Evolutionary conservation across 2,797 vertebrate genomes (phyloP), one percentile per base, ranked within the genome.

Genomic region (Macropus fuliginosus): DNA sequence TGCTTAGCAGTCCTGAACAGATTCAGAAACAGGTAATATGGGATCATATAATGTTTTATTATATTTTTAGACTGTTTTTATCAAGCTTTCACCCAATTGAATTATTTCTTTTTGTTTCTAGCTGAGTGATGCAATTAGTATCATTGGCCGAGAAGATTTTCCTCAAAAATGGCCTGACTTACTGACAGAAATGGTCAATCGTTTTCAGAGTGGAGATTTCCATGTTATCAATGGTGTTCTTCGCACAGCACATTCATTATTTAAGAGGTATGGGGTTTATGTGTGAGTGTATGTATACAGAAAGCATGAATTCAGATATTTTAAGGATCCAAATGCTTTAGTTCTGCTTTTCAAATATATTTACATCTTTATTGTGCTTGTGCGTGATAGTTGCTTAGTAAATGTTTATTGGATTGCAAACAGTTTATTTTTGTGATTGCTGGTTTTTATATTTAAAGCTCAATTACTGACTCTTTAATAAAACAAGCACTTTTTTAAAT

Each of bases 121-220:
- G 99, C 95, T 99, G 62, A 99, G 99, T 93, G 99, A 99, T 97
- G 99, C 99, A 55, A 99, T 99, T 97, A 99, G 99, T 97, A 99
- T 99, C 95, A 99, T 99, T 94, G 99, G 99, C 87, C 98, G 99
- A 97, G 99, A 99, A 97, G 99, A 99, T 97, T 99, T 99, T 91
- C 99, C 99, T 95, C 99, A 99, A 98, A 99, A 99, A 97, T 99
- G 99, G 99, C 99, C 99, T 0, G 99, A 99, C 98, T 98, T 99
- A 54, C 98, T 99, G 96, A 99, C 99, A 0, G 99, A 99, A 96
- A 99, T 99, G 99, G 99, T 99, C 97, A 99, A 99, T 56, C 99
- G 99, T 74, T 99, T 99, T 97, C 99, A 99, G 97, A 99, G 99
- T 93, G 99, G 99, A 91, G 99, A 99, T 96, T 99, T 99, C 98